Percentiles rank a stretch among this genome's conserved stretches.
These are phyloP conservation scores for Orchesella cincta DNA, from an alignment of 1,140 invertebrate genomes.

Conservation along the genomic window DNA sequence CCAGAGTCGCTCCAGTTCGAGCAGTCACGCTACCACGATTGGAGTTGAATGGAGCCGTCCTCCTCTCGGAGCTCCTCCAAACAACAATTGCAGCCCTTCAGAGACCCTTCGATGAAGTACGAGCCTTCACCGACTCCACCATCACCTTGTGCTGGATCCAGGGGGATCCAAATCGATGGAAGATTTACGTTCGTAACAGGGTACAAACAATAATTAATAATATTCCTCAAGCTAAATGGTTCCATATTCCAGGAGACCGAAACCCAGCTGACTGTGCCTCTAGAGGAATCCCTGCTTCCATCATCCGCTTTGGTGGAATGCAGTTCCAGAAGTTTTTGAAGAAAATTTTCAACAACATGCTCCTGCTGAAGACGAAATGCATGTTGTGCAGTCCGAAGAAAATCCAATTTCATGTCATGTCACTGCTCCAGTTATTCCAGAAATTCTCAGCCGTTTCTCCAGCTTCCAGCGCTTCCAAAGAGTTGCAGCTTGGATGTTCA, in stretches of 20 bases:
- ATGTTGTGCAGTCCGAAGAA: neutral
- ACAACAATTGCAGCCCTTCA: neutral
- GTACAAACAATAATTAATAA: constrained; percentile 53
- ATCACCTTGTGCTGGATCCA: constrained; percentile 54
- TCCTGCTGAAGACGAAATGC: neutral
- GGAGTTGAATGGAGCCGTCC: constrained; percentile 52
- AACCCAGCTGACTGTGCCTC: constrained; percentile 52
- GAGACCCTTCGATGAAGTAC: neutral
- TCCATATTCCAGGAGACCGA: constrained; percentile 46
- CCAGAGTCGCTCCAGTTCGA: constrained; percentile 51
- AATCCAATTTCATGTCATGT: neutral
- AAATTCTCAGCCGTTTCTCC: neutral
- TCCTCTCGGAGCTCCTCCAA: constrained; percentile 47
- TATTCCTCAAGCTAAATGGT: constrained; percentile 44
- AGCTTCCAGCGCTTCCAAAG: neutral
- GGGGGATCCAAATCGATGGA: constrained; percentile 50
- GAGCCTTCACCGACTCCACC: constrained; percentile 54
- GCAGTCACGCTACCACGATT: constrained; percentile 50
- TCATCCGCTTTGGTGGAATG: constrained; percentile 20
- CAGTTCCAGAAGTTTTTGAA: neutral
- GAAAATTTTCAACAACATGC: neutral
- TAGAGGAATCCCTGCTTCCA: constrained; percentile 34
- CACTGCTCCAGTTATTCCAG: neutral
- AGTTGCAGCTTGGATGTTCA: neutral
- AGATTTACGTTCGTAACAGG: constrained; percentile 54